Conservation (phyloP, 2,797 vertebrate species). For the Enteromius mattozi region DNA sequence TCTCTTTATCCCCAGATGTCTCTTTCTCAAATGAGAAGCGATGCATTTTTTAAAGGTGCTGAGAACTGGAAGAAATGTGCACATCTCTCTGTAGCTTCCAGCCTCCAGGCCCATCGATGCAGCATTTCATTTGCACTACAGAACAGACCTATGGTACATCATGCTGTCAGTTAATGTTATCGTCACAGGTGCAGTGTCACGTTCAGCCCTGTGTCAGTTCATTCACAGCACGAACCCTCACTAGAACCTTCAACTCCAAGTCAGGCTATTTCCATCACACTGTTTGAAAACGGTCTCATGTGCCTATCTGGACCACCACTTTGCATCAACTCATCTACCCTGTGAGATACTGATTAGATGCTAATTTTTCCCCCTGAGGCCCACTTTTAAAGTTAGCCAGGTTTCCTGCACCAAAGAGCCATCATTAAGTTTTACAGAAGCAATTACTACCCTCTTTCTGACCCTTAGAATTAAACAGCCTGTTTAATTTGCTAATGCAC, state of each 20-base stretch:
- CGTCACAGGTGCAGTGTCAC: conserved; percentile 41
- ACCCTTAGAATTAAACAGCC: conserved; percentile 6
- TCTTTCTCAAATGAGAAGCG: conserved; percentile 31
- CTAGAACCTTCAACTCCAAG: background rate
- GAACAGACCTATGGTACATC: conserved; percentile 33
- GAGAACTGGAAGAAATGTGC: conserved; percentile 33
- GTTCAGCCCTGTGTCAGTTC: background rate
- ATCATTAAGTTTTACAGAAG: conserved; percentile 21
- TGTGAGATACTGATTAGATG: conserved; percentile 6
- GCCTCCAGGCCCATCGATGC: conserved; percentile 7
- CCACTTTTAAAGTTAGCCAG: conserved; percentile 12
- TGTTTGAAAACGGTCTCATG: background rate
- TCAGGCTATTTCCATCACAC: conserved; percentile 18
- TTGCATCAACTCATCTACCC: background rate
- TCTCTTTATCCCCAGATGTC: conserved; percentile 32
- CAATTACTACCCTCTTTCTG: conserved; percentile 31
- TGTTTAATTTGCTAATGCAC: conserved; percentile 24
- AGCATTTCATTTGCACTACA: conserved; percentile 49
- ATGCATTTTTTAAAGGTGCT: conserved; percentile 47
- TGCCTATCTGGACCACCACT: background rate
- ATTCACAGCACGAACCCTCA: background rate
- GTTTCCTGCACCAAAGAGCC: conserved; percentile 13
- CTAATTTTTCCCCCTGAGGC: background rate
- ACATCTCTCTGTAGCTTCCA: conserved; percentile 3
- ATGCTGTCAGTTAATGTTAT: conserved; percentile 51